Base-by-base conservation (phyloP, 2,113 vertebrate species). In the Stercorarius parasiticus region DNA sequence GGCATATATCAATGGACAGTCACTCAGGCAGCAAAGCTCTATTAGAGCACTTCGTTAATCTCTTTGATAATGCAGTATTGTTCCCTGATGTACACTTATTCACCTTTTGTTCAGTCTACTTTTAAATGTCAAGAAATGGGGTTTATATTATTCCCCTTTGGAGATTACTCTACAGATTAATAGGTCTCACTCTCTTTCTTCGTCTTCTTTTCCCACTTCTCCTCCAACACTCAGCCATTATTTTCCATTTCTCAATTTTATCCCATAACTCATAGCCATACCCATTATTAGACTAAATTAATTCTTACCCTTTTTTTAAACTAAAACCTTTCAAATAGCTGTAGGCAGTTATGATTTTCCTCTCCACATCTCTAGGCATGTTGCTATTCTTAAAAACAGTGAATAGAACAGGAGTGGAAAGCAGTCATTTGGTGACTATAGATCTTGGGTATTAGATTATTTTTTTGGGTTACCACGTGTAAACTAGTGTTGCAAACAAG, bases 121-220 rank as follows among this genome's bases (percentile, higher is more conserved):
- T 96, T 92, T 90, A 96, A 95, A 94, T 96, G 90, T 78, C 92
- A 96, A 59, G 76, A 88, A 94, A 93, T 40, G 12, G 42, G 23
- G 40, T n/a, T 92, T 77, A 78, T 55, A 56, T 78, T 95, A 88
- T 93, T 93, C 62, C 88, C 55, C 38, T 93, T 94, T 92, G 32
- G 76, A 96, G 85, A 86, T 66, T 73, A 47, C 58, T 92, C 40
- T 73, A 52, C 8, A 66, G 67, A 88, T 93, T 88, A 94, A 95
- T 93, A 86, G 67, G n/a, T 92, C 90, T 95, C 65, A 61, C 16
- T 67, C 49, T 93, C 59, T 90, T 64, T 91, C 59, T 87, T 79
- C 0, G 0, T 93, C 50, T 53, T 71, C 55, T 90, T 85, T 93
- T 77, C 47, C 45, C n/a, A 42, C 32, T 90, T 90, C 67, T 87